Percentiles rank a stretch among this genome's conserved stretches.
Conservation (phyloP, 2,888 invertebrate genomes). For the Chymomyza caudatula region DNA sequence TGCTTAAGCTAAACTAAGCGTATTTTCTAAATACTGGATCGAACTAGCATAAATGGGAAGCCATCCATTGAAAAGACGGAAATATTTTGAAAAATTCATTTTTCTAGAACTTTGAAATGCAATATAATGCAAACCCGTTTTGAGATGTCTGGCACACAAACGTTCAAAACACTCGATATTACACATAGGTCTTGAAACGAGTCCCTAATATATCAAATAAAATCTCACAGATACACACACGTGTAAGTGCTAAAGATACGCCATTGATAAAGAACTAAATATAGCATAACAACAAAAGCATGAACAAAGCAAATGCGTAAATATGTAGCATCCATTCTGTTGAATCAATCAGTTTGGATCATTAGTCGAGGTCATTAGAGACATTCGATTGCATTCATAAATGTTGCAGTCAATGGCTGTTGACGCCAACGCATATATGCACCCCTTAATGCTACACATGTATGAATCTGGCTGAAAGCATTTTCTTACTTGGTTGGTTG, state of each 20-base stretch:
- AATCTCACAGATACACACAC: no score
- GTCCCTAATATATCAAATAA: neutral
- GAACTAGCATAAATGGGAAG: no score
- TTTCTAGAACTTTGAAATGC: no score
- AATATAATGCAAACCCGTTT: no score
- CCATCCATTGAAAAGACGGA: no score
- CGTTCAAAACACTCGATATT: no score
- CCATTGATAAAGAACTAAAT: conserved; percentile 4
- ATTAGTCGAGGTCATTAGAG: conserved; percentile 69
- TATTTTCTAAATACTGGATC: no score
- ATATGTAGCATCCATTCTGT: conserved; percentile 37
- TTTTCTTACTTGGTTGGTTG: neutral
- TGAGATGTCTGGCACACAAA: no score
- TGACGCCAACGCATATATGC: neutral
- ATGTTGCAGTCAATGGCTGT: neutral
- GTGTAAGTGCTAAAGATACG: neutral
- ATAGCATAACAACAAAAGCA: conserved; percentile 17
- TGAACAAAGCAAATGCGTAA: conserved; percentile 36
- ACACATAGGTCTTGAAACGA: neutral
- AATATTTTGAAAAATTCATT: no score
- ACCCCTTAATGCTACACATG: neutral
- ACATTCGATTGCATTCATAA: conserved; percentile 48
- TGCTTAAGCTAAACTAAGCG: no score
- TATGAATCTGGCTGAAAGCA: neutral
- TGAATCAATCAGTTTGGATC: conserved; percentile 66